A percentile compares a stretch with the other conserved stretches of the same genome.
Conservation (phyloP, 2,113 vertebrate species). For the Rallus limicola region DNA sequence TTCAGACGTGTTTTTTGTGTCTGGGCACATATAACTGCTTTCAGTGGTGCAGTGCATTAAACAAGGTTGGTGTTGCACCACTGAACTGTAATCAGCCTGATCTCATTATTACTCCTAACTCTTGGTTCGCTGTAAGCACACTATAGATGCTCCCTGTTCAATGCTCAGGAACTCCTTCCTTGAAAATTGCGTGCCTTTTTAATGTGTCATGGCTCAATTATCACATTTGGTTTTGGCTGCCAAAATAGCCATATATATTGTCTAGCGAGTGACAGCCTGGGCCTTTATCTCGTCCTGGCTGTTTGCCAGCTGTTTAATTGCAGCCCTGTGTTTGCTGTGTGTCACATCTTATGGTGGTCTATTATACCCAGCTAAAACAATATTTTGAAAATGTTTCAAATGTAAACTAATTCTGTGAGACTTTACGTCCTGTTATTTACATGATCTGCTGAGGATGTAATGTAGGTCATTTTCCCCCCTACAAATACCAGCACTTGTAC, state of each 20-base stretch:
- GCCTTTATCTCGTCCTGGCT: constrained; percentile 70
- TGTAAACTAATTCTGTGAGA: constrained; percentile 60
- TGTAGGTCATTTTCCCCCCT: neutral
- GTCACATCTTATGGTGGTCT: constrained; percentile 69
- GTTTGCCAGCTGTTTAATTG: constrained; percentile 76
- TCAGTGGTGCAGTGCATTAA: neutral
- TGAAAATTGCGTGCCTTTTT: constrained; percentile 62
- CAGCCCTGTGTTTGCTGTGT: constrained; percentile 73
- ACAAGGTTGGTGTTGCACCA: neutral
- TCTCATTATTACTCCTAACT: constrained; percentile 12
- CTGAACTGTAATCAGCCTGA: neutral
- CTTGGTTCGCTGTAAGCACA: neutral
- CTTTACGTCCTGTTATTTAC: constrained; percentile 57
- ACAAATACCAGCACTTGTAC: neutral
- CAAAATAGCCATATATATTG: constrained; percentile 74
- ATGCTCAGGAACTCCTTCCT: constrained; percentile 45
- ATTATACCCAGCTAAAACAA: constrained; percentile 72
- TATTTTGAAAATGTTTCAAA: constrained; percentile 72
- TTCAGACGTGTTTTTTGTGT: neutral
- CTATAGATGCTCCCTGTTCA: constrained; percentile 1
- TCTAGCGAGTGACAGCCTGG: constrained; percentile 68
- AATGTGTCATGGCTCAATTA: constrained; percentile 74
- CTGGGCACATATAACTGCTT: neutral
- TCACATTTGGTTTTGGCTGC: constrained; percentile 66
- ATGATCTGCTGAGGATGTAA: constrained; percentile 38